A percentile compares a stretch with the other conserved stretches of the same genome.
These are phyloP conservation scores for Pseudoatta argentina DNA, from an alignment of 1,140 invertebrate genomes.

Conservation along the genomic window DNA sequence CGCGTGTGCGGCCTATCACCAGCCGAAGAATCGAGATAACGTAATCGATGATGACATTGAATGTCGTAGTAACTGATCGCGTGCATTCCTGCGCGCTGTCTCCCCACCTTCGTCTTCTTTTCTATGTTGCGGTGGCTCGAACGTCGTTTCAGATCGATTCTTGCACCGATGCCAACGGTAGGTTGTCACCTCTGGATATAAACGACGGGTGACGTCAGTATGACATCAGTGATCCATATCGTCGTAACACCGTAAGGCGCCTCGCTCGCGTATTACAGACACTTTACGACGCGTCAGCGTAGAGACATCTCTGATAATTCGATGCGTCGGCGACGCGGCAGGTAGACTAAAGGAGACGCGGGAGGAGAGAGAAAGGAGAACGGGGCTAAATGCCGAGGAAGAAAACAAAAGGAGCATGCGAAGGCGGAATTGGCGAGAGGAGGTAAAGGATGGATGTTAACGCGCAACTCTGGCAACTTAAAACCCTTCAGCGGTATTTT, in stretches of 20 bases:
- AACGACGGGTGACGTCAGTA: constrained; percentile 84
- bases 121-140: constrained; percentile 52
- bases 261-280: constrained; percentile 45
- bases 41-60: constrained; percentile 80
- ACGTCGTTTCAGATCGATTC: constrained; percentile 79
- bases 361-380: constrained; percentile 53
- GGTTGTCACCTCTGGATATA: constrained; percentile 83
- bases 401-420: constrained; percentile 68
- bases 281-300: constrained; percentile 41
- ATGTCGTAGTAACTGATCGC: constrained; percentile 73
- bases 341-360: constrained; percentile 51
- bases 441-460: constrained; percentile 71
- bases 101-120: constrained; percentile 14
- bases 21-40: constrained; percentile 70
- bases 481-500: constrained; percentile 70
- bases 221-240: constrained; percentile 85
- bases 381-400: constrained; percentile 60
- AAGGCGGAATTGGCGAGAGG: constrained; percentile 67
- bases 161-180: constrained; percentile 78
- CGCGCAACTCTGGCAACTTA: constrained; percentile 74
- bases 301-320: constrained; percentile 47
- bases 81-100: constrained; percentile 74
- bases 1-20: constrained; percentile 69
- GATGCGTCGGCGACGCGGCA: constrained; percentile 52
- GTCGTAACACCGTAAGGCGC: constrained; percentile 75